Conservation (phyloP, 2,797 vertebrate species). For the Argyrosomus regius region DNA sequence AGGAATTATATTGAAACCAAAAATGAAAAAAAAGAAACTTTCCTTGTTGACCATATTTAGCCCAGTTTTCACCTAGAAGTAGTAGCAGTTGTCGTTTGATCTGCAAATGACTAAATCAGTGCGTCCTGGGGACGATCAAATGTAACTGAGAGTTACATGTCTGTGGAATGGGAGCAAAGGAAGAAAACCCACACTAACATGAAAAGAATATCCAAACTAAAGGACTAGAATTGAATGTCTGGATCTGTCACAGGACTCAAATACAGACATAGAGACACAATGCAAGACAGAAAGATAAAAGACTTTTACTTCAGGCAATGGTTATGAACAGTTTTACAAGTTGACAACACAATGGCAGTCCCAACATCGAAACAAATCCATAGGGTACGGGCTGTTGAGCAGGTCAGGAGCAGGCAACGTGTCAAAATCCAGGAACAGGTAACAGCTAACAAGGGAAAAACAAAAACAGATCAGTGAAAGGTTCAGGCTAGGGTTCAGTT, state of each 20-base stretch:
- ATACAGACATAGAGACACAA: neutral
- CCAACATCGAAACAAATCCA: neutral
- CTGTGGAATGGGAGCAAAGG: neutral
- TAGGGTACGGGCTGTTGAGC: neutral
- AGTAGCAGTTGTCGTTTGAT: neutral
- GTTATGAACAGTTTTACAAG: neutral
- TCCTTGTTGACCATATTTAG: no score
- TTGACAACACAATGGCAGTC: neutral
- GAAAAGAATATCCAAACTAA: neutral
- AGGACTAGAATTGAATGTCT: neutral
- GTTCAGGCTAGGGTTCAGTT: neutral
- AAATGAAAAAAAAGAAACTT: no score
- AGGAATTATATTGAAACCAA: no score
- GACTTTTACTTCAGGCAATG: neutral
- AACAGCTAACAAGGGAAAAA: neutral
- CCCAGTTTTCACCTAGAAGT: no score
- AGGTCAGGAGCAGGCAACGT: neutral
- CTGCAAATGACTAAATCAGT: neutral
- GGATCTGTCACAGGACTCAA: neutral
- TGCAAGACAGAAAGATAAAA: neutral
- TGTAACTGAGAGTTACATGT: neutral
- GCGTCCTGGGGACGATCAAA: neutral
- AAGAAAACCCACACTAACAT: conserved; percentile 4
- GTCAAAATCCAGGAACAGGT: neutral
- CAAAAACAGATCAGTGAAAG: neutral